Conservation (phyloP, 2,797 vertebrate genomes). For the Amazonetta brasiliensis region DNA sequence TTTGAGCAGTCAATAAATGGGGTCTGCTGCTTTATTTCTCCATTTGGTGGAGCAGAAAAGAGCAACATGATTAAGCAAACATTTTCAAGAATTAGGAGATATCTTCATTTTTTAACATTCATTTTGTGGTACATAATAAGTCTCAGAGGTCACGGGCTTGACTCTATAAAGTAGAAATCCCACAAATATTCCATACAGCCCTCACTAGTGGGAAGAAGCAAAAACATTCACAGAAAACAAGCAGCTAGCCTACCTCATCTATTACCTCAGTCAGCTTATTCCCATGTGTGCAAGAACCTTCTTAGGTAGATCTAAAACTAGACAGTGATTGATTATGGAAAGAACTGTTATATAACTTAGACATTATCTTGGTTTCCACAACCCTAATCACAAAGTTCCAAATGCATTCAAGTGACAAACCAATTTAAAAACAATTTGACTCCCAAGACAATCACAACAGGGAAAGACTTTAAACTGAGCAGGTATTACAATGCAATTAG, state of each 20-base stretch:
- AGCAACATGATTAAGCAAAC: neutral
- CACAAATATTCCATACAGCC: neutral
- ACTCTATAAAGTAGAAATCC: neutral
- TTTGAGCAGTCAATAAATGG: neutral
- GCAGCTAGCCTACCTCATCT: slow-evolving; percentile 43
- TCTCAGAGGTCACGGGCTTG: neutral
- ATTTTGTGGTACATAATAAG: neutral
- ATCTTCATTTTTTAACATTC: neutral
- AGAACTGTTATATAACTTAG: slow-evolving; percentile 61
- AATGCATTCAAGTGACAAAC: slow-evolving; percentile 66
- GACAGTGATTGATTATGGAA: slow-evolving; percentile 65
- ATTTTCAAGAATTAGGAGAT: neutral
- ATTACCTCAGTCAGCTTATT: neutral
- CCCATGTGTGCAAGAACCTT: slow-evolving; percentile 32
- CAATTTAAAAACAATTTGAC: slow-evolving; percentile 74
- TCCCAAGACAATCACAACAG: slow-evolving; percentile 69
- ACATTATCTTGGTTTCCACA: slow-evolving; percentile 46
- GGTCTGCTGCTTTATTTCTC: neutral
- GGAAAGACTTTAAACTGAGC: slow-evolving; percentile 61
- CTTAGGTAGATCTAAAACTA: slow-evolving; percentile 54
- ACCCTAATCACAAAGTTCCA: slow-evolving; percentile 59
- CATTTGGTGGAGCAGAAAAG: neutral
- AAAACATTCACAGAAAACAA: neutral
- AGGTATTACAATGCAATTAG: slow-evolving; percentile 66
- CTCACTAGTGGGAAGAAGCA: neutral